phyloP scores from a whole-genome alignment of 1,140 invertebrate species.

The Zaprionus vittiger region DNA sequence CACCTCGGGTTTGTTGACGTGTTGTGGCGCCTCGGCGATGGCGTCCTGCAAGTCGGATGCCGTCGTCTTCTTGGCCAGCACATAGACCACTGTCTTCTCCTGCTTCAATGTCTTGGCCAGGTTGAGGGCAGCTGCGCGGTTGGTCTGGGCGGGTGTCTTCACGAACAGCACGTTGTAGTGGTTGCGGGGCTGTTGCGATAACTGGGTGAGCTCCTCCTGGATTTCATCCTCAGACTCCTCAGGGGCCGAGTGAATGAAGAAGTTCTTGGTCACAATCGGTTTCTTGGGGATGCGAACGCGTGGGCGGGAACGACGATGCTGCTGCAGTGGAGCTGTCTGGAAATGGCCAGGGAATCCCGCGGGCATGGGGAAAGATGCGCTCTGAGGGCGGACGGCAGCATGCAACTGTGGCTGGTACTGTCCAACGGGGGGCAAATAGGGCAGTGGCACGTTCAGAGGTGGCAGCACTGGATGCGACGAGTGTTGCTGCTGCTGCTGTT shows the following conservation, averaged over 20 bases:
- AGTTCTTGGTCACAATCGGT: conserved; percentile 80
- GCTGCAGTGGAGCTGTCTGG: conserved; percentile 66
- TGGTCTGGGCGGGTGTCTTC: conserved; percentile 90
- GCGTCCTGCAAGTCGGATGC: conserved; percentile 91
- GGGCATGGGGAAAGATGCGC: conserved; percentile 66
- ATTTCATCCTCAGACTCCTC: conserved; percentile 82
- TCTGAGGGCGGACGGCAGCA: not conserved
- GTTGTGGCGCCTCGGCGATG: conserved; percentile 87
- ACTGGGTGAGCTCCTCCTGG: conserved; percentile 73
- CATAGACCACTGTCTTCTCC: conserved; percentile 94
- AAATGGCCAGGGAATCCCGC: conserved; percentile 64
- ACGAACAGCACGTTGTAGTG: conserved; percentile 92
- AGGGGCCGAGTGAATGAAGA: conserved; percentile 81
- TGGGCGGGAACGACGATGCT: conserved; percentile 68
- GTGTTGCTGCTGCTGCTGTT: conserved; percentile 46
- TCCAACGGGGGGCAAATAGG: conserved; percentile 61
- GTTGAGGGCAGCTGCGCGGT: conserved; percentile 87
- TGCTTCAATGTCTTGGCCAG: conserved; percentile 89
- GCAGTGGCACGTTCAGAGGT: conserved; percentile 53
- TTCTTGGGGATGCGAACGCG: conserved; percentile 68
- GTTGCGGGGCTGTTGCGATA: conserved; percentile 77
- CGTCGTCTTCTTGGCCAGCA: conserved; percentile 91
- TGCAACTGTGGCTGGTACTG: conserved; percentile 34
- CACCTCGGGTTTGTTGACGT: conserved; percentile 86
- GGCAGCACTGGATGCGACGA: conserved; percentile 63